These are phyloP conservation scores for Mesoclemmys tuberculata DNA, from an alignment of 2,113 vertebrate species.

Conservation along the genomic window DNA sequence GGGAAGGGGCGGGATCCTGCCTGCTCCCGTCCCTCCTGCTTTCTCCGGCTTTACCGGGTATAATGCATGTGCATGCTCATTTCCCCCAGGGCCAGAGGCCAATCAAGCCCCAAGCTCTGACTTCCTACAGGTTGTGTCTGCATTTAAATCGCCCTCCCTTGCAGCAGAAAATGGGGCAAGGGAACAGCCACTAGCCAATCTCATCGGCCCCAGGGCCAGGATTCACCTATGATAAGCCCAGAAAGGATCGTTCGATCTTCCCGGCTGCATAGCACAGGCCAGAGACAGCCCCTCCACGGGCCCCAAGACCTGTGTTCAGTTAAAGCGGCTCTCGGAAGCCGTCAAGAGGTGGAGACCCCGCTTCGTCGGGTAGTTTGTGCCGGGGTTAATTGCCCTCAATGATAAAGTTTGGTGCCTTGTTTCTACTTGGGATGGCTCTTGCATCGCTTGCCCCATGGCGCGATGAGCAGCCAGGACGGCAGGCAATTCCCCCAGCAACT, in stretches of 20 bases:
- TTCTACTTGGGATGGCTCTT: not conserved
- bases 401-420: no score
- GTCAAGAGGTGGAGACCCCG: not conserved
- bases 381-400: not conserved
- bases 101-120: no score
- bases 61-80: not conserved
- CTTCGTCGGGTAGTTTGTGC: not conserved
- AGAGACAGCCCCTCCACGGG: not conserved
- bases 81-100: not conserved
- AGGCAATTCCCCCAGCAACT: not conserved
- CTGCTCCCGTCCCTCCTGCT: not conserved
- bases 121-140: no score
- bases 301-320: not conserved
- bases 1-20: not conserved
- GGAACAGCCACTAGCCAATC: not conserved
- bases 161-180: not conserved
- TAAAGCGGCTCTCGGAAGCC: not conserved
- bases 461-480: not conserved
- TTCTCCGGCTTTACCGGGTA: not conserved
- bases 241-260: not conserved
- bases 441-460: not conserved
- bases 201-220: not conserved
- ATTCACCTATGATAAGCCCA: not conserved
- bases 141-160: not conserved
- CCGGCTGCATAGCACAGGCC: not conserved